A percentile compares a stretch with the other conserved stretches of the same genome.
phyloP scores from a whole-genome alignment of 1,140 invertebrate species.

The Drosophila truncata region DNA sequence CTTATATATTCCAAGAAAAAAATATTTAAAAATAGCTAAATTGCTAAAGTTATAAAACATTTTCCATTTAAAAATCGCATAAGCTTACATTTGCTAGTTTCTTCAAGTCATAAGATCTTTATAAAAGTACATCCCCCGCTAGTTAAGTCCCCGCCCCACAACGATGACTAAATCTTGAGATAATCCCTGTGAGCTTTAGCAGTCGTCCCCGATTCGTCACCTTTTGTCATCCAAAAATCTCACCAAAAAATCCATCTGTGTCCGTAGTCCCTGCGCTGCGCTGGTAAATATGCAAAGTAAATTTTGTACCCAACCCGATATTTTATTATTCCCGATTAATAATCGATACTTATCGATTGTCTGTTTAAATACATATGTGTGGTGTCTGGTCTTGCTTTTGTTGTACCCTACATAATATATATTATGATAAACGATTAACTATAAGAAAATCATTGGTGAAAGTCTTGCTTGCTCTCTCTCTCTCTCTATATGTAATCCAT shows the following conservation, averaged over 20 bases:
- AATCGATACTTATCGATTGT: slow-evolving; percentile 9
- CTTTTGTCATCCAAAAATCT: slow-evolving; percentile 36
- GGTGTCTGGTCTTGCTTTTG: slow-evolving; percentile 79
- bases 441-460: slow-evolving; percentile 76
- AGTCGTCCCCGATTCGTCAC: slow-evolving; percentile 32
- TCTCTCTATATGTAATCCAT: slow-evolving; percentile 59
- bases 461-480: slow-evolving; percentile 64
- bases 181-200: slow-evolving; percentile 10
- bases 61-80: too few relatives aligned
- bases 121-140: too few relatives aligned
- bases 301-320: slow-evolving; percentile 18
- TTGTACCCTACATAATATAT: slow-evolving; percentile 25
- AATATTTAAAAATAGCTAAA: too few relatives aligned
- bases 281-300: slow-evolving; percentile 76
- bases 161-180: neutral
- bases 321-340: slow-evolving; percentile 29
- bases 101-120: too few relatives aligned
- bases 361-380: slow-evolving; percentile 65
- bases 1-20: too few relatives aligned
- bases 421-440: slow-evolving; percentile 51
- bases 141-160: too few relatives aligned
- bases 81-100: too few relatives aligned
- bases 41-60: too few relatives aligned
- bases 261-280: slow-evolving; percentile 75
- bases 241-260: slow-evolving; percentile 48